Evolutionary conservation across 2,113 vertebrate genomes (phyloP).

Genomic region (Pygathrix nemaeus): DNA sequence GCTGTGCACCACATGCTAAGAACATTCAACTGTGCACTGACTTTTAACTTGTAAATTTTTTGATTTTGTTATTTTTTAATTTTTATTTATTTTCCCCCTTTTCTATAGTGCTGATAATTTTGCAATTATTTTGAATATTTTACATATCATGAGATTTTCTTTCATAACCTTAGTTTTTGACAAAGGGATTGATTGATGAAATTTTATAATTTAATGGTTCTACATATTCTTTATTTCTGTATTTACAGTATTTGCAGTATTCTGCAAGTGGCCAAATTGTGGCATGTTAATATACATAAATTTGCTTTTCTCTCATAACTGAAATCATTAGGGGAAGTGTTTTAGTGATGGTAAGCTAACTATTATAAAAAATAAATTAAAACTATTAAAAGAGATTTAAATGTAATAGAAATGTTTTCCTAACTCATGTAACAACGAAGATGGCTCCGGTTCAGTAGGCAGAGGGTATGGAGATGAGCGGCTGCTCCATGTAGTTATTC

Average conservation of each 20-base stretch:
- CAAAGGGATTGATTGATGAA: background rate
- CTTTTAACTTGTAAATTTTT: background rate
- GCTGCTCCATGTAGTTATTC: background rate
- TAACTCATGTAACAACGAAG: background rate
- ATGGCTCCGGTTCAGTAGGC: background rate
- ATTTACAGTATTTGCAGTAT: background rate
- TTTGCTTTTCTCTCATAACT: constrained; percentile 14
- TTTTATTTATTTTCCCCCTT: no score
- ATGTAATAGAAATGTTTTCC: background rate
- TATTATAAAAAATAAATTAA: background rate
- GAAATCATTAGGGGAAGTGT: background rate
- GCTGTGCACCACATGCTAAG: background rate
- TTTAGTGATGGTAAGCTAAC: background rate
- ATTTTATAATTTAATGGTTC: background rate
- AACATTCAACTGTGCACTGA: background rate
- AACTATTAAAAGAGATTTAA: background rate
- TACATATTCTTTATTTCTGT: background rate
- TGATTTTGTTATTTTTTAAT: background rate
- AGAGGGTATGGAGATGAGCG: background rate
- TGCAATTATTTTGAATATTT: background rate
- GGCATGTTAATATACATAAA: background rate
- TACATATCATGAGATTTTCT: background rate
- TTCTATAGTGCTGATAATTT: no score
- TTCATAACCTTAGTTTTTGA: background rate
- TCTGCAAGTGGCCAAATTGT: background rate